phyloP scores from a whole-genome alignment of 2,113 vertebrate genomes.

The Dipodomys spectabilis region DNA sequence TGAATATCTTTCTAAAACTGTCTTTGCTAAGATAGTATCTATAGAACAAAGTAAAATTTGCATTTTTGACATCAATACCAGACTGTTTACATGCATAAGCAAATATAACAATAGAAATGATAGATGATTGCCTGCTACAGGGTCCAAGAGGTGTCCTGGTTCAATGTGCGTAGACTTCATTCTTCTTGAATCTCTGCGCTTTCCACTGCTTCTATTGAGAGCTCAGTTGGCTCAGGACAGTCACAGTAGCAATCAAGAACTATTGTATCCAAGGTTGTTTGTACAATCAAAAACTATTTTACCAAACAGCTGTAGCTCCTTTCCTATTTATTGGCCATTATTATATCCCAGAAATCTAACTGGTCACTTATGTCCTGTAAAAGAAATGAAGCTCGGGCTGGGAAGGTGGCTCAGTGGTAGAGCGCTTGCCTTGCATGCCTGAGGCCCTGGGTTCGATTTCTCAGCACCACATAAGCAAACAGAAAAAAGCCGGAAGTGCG shows the following conservation, averaged over 20 bases:
- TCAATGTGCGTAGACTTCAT: background rate
- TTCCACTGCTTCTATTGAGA: background rate
- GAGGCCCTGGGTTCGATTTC: no score
- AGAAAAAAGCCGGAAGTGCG: no score
- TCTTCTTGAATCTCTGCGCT: background rate
- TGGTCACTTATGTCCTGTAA: background rate
- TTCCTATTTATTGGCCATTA: background rate
- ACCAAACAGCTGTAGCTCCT: background rate
- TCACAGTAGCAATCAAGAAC: background rate
- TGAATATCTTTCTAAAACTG: slow-evolving; percentile 38
- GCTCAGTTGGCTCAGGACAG: background rate
- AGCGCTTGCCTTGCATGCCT: no score
- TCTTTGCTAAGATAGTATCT: background rate
- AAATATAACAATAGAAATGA: slow-evolving; percentile 1
- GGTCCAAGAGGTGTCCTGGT: background rate
- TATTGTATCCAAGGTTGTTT: background rate
- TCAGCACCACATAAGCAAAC: no score
- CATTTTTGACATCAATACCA: background rate
- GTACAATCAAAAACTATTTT: background rate
- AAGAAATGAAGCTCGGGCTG: background rate
- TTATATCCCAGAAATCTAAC: background rate
- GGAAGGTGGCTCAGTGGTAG: no score
- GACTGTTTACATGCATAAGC: background rate
- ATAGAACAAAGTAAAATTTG: slow-evolving; percentile 6
- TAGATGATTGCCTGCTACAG: background rate